Conservation (phyloP, 2,888 invertebrate genomes). For the Habrosyne pyritoides region DNA sequence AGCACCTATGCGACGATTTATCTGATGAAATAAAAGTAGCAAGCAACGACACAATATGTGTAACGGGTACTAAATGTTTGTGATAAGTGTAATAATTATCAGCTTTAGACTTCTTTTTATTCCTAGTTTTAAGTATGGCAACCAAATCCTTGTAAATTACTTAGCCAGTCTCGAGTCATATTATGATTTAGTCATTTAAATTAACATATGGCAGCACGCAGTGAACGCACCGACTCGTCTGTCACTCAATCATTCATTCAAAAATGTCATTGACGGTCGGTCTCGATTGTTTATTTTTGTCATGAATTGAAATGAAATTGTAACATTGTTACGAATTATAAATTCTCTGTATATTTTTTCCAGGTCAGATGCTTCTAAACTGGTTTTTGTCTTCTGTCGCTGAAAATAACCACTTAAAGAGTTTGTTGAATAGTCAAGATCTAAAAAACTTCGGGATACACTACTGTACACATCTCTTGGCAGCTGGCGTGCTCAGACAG, state of each 20-base stretch:
- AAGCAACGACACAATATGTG: too few relatives aligned
- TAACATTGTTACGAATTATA: background rate
- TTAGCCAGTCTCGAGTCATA: too few relatives aligned
- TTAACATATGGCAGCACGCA: too few relatives aligned
- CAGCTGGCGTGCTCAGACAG: constrained; percentile 93
- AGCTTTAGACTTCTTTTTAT: too few relatives aligned
- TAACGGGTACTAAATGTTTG: too few relatives aligned
- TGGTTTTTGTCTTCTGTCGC: constrained; percentile 92
- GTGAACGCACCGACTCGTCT: background rate
- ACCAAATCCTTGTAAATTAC: background rate
- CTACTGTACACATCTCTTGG: constrained; percentile 93
- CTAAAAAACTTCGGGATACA: constrained; percentile 90
- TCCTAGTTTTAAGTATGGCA: too few relatives aligned
- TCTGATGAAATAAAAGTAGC: too few relatives aligned
- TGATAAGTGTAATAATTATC: too few relatives aligned
- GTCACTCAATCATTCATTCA: background rate
- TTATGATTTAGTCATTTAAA: too few relatives aligned
- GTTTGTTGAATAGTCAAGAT: constrained; percentile 87
- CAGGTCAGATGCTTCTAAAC: constrained; percentile 96
- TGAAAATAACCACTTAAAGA: constrained; percentile 86
- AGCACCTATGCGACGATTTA: too few relatives aligned
- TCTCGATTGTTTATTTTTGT: constrained; percentile 5
- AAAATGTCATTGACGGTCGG: background rate
- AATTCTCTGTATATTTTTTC: constrained; percentile 44
- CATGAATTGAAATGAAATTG: background rate